Percentiles rank a stretch among this genome's conserved stretches.
Conservation (phyloP, 2,113 vertebrate species). For the Perognathus longimembris region DNA sequence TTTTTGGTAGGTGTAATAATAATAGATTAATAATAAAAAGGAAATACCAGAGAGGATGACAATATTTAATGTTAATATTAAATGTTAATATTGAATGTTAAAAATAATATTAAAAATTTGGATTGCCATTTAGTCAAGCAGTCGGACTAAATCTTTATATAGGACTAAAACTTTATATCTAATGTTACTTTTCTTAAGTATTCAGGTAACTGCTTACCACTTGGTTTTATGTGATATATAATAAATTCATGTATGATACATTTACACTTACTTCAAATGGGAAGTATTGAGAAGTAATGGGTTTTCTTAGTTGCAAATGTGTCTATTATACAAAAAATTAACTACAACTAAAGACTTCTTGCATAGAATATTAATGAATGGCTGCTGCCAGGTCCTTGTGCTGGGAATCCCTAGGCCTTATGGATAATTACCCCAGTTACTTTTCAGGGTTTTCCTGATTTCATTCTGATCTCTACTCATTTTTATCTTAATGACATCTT, state of each 20-base stretch:
- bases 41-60: slow-evolving; percentile 39
- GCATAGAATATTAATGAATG: not conserved
- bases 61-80: slow-evolving; percentile 23
- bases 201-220: not conserved
- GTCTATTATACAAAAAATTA: not conserved
- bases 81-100: too few relatives aligned
- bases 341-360: slow-evolving; percentile 28
- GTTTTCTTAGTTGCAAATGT: slow-evolving; percentile 32
- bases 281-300: not conserved
- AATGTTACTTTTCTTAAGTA: slow-evolving; percentile 1
- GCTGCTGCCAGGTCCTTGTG: not conserved
- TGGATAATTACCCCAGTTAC: not conserved
- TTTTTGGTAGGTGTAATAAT: slow-evolving; percentile 54
- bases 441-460: not conserved
- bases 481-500: slow-evolving; percentile 15
- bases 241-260: not conserved
- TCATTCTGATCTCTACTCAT: not conserved
- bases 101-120: slow-evolving; percentile 7
- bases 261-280: slow-evolving; percentile 5
- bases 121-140: not conserved
- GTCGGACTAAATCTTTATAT: not conserved
- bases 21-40: slow-evolving; percentile 56
- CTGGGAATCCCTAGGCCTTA: slow-evolving; percentile 7
- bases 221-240: not conserved
- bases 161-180: not conserved